Base-by-base conservation (phyloP, 2,888 invertebrate genomes). In the Nomada flava region DNA sequence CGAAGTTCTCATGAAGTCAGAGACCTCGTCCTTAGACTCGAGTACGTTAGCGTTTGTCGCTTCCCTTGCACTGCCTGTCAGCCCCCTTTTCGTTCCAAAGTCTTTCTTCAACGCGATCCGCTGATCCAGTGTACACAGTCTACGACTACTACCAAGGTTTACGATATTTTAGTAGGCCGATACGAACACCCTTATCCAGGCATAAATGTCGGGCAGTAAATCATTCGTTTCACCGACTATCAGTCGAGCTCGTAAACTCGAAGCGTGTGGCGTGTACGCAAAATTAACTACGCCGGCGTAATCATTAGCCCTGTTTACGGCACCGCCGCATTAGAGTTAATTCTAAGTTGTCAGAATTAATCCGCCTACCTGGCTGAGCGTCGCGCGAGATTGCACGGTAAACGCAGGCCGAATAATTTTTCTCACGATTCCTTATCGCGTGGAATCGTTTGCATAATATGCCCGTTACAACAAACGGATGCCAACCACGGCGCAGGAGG, bases 1-100 rank as follows among this genome's bases (percentile, higher is more conserved):
- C 86, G 91, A 92, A 82, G 87, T 91, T 92, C 91, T 86, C 92
- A 91, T 89, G 89, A 71, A 87, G 90, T 89, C 91, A 86, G 71
- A 78, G 84, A 90, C 86, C 88, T 60, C 82, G 68, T 83, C 79
- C 71, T 78, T 87, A 89, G 87, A 90, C 91, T 91, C 67, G 57
- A 68, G 76, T 78, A 63, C 63, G 76, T 67, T 74, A 60, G 53
- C 71, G 50, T 68, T 63, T 68, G 60, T 79, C 62, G 63, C 44
- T 29, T 72, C 64, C 64, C n/a, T n/a, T n/a, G n/a, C n/a, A n/a
- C 55, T 13, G 13, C n/a, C n/a, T 44, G 52, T 36, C 0, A 44
- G 5, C 69, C 69, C 42, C 63, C 26, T 26, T 9, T 15, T 15
- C 44, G 47, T 44, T 44, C 15, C 36, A 42, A 36, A 20, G 5